These are phyloP conservation scores for Sebastiscus albofasciatus DNA, from an alignment of 2,797 vertebrate genomes.

Conservation along the genomic window DNA sequence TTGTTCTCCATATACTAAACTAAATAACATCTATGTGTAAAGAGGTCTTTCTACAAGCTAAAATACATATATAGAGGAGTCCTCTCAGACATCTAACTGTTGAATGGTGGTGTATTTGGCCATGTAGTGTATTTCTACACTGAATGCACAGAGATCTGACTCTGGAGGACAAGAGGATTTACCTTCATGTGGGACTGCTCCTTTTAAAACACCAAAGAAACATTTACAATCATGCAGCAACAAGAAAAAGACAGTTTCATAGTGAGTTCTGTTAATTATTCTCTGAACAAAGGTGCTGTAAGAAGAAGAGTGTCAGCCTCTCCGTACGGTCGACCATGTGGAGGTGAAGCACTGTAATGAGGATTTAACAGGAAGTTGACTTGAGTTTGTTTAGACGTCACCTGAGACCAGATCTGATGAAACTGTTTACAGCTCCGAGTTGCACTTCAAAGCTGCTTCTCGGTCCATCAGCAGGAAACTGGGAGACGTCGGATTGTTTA, in stretches of 20 bases:
- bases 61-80: not conserved
- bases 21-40: not conserved
- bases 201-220: no score
- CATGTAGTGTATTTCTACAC: not conserved
- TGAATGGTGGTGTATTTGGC: not conserved
- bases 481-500: conserved; percentile 35
- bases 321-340: not conserved
- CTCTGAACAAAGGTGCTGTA: not conserved
- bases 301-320: not conserved
- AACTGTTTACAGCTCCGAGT: conserved; percentile 44
- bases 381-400: conserved; percentile 27
- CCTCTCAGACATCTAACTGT: not conserved
- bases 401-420: conserved; percentile 51
- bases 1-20: not conserved
- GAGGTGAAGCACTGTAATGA: conserved; percentile 12
- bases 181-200: not conserved
- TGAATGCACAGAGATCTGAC: not conserved
- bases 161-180: not conserved
- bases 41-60: not conserved
- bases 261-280: not conserved
- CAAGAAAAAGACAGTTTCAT: not conserved
- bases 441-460: conserved; percentile 52
- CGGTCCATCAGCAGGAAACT: conserved; percentile 55
- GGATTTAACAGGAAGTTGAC: conserved; percentile 31
- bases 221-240: not conserved